A percentile compares a stretch with the other conserved stretches of the same genome.
Conservation (phyloP, 2,113 vertebrate species). For the Rafetus swinhoei region DNA sequence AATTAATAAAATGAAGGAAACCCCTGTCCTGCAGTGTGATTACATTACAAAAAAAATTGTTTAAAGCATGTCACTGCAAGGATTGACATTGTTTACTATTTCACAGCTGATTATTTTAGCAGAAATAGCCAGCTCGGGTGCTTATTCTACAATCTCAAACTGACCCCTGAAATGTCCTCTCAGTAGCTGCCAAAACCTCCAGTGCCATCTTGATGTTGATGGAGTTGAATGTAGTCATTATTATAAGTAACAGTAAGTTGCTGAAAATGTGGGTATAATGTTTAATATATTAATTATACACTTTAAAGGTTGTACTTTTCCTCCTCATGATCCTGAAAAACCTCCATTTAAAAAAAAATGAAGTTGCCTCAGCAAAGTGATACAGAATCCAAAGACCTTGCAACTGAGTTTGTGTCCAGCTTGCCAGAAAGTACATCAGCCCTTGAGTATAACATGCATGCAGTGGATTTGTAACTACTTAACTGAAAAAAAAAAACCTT, state of each 20-base stretch:
- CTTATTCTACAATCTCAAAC: constrained; percentile 9
- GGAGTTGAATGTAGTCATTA: neutral
- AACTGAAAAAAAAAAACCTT: constrained; percentile 47
- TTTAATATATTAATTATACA: constrained; percentile 12
- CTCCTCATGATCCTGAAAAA: neutral
- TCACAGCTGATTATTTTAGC: neutral
- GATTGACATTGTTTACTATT: neutral
- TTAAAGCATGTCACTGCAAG: neutral
- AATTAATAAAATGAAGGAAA: too few relatives aligned
- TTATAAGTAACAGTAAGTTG: neutral
- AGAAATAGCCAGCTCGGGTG: neutral
- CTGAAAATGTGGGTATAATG: neutral
- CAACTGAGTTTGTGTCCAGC: neutral
- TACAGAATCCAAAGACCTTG: neutral
- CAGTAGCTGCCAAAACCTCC: neutral
- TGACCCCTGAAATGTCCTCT: neutral
- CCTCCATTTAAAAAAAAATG: constrained; percentile 23
- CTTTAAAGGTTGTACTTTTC: neutral
- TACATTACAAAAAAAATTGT: too few relatives aligned
- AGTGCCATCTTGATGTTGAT: neutral
- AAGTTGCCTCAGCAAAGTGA: neutral
- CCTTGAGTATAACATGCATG: constrained; percentile 14
- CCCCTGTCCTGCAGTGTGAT: too few relatives aligned
- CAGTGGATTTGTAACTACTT: constrained; percentile 63
- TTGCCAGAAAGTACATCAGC: constrained; percentile 7